Percentiles rank a stretch among this genome's conserved stretches.
Conservation (phyloP, 1,140 invertebrate genomes). For the Drosophila kohkoa region DNA sequence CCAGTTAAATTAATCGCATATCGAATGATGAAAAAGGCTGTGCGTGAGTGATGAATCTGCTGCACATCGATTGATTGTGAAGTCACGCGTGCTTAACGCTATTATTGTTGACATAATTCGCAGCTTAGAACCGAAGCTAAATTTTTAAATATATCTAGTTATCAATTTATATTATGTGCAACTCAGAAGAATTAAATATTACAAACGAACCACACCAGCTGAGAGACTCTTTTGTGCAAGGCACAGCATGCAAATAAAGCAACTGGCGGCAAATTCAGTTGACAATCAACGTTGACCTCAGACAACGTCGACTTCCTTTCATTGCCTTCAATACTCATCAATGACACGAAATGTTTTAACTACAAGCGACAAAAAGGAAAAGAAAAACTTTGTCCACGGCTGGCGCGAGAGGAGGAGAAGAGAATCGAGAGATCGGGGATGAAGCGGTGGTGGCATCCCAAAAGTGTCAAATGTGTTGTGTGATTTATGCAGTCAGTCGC, state of each 20-base stretch:
- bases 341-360: conserved; percentile 55
- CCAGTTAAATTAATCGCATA: too few species aligned
- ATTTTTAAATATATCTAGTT: too few species aligned
- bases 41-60: too few species aligned
- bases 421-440: neutral
- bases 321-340: conserved; percentile 61
- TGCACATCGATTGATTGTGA: too few species aligned
- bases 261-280: conserved; percentile 34
- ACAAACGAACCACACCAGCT: neutral
- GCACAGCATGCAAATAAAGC: conserved; percentile 27
- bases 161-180: neutral
- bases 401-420: neutral
- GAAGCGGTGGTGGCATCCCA: conserved; percentile 67
- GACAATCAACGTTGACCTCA: conserved; percentile 60
- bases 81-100: neutral
- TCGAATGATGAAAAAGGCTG: too few species aligned
- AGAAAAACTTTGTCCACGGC: conserved; percentile 55
- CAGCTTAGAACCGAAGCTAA: neutral
- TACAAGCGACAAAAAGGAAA: conserved; percentile 13
- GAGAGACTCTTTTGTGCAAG: neutral
- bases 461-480: conserved; percentile 83
- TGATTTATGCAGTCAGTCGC: conserved; percentile 83
- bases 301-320: neutral
- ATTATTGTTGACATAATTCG: neutral
- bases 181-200: neutral